Evolutionary conservation across 2,888 invertebrate species (phyloP).

Genomic region (Torymus auratus): DNA sequence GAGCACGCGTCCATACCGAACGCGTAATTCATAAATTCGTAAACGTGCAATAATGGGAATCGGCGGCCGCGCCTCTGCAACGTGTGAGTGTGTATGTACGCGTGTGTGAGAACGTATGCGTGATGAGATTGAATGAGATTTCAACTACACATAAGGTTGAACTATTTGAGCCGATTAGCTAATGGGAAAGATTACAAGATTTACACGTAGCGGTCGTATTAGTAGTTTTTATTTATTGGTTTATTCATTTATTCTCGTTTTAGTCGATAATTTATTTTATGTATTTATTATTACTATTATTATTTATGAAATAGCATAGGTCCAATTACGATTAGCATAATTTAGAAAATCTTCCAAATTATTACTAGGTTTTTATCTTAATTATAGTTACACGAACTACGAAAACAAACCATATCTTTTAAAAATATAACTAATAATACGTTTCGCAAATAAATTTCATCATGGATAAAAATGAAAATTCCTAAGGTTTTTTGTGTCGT

Average conservation of each 20-base stretch:
- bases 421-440: neutral
- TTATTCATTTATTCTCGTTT: slow-evolving; percentile 4
- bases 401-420: neutral
- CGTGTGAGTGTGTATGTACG: neutral
- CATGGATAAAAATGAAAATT: neutral
- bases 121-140: slow-evolving; percentile 15
- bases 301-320: slow-evolving; percentile 6
- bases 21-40: slow-evolving; percentile 17
- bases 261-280: neutral
- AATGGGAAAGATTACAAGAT: slow-evolving; percentile 52
- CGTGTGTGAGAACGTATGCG: neutral
- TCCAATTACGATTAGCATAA: slow-evolving; percentile 12
- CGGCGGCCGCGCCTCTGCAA: neutral
- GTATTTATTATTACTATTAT: neutral
- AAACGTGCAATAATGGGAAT: neutral
- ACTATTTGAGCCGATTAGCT: slow-evolving; percentile 34
- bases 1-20: slow-evolving; percentile 1
- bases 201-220: slow-evolving; percentile 40
- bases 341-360: slow-evolving; percentile 31
- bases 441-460: neutral
- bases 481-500: neutral
- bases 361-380: slow-evolving; percentile 4
- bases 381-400: neutral
- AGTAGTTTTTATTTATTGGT: slow-evolving; percentile 12
- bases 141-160: slow-evolving; percentile 37